Evolutionary conservation across 2,888 invertebrate genomes (phyloP).

Genomic region (Nemotelus nigrinus): DNA sequence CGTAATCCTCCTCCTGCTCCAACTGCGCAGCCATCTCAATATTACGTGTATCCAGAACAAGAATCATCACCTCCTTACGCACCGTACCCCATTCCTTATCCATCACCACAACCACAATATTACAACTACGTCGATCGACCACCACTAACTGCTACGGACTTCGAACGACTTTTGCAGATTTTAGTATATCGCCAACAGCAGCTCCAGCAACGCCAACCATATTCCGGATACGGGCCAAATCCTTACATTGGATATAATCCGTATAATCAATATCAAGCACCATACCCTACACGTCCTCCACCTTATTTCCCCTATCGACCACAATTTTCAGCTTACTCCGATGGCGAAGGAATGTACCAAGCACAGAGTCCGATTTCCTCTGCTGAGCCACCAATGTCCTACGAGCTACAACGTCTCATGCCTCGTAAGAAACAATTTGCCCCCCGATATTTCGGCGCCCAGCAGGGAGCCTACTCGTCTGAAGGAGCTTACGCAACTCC

Average conservation of each 20-base stretch:
- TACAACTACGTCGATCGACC: slow-evolving; percentile 73
- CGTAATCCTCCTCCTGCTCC: slow-evolving; percentile 34
- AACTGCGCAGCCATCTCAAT: slow-evolving; percentile 27
- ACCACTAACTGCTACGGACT: slow-evolving; percentile 77
- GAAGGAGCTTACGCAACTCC: slow-evolving; percentile 50
- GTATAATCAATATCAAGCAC: slow-evolving; percentile 19
- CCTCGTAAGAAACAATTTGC: slow-evolving; percentile 62
- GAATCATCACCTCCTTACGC: slow-evolving; percentile 55
- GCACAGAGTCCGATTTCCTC: slow-evolving; percentile 52
- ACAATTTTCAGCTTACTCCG: slow-evolving; percentile 40
- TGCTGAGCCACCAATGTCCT: slow-evolving; percentile 58
- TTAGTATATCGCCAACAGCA: slow-evolving; percentile 73
- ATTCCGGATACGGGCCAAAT: slow-evolving; percentile 54
- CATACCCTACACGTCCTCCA: slow-evolving; percentile 46
- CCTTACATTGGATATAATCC: slow-evolving; percentile 45
- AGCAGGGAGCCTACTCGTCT: slow-evolving; percentile 63
- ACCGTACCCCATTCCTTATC: slow-evolving; percentile 55
- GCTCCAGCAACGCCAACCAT: slow-evolving; percentile 66
- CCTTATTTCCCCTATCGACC: slow-evolving; percentile 47
- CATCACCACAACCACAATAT: slow-evolving; percentile 60
- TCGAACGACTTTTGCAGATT: slow-evolving; percentile 74
- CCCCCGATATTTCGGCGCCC: slow-evolving; percentile 63
- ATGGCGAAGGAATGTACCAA: slow-evolving; percentile 52
- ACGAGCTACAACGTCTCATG: slow-evolving; percentile 67
- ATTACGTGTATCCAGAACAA: slow-evolving; percentile 58